These are phyloP conservation scores for Cardinalis cardinalis DNA, from an alignment of 2,113 vertebrate genomes.

Conservation along the genomic window DNA sequence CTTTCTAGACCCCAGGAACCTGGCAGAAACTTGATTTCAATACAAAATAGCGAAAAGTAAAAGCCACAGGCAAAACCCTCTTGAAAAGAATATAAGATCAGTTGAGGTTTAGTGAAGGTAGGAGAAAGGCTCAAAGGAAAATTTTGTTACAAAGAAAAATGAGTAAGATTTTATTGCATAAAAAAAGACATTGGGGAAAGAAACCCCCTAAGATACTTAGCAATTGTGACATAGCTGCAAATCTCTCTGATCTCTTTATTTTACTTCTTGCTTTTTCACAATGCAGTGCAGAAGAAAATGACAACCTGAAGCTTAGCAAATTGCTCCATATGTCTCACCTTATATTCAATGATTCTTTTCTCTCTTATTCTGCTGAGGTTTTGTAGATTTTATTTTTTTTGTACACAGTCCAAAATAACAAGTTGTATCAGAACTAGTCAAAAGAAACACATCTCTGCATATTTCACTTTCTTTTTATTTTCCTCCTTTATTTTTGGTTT, in stretches of 20 bases:
- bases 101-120: not conserved
- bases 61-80: not conserved
- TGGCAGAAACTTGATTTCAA: not conserved
- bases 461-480: not conserved
- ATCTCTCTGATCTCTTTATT: not conserved
- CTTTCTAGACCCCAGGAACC: not conserved
- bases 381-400: not conserved
- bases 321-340: not conserved
- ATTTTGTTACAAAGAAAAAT: not conserved
- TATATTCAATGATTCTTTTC: not conserved
- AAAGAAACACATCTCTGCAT: not conserved
- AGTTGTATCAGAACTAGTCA: not conserved
- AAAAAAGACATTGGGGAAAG: not conserved
- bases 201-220: not conserved
- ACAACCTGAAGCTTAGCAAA: not conserved
- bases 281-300: not conserved
- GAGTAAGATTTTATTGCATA: not conserved
- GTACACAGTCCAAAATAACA: not conserved
- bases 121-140: not conserved
- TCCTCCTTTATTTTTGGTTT: no score
- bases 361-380: not conserved
- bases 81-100: not conserved
- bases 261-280: not conserved
- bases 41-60: not conserved
- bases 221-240: not conserved